A percentile compares a stretch with the other conserved stretches of the same genome.
phyloP scores from a whole-genome alignment of 37 sponge, comb jelly and placozoan species.

The Haliclona indistincta region DNA sequence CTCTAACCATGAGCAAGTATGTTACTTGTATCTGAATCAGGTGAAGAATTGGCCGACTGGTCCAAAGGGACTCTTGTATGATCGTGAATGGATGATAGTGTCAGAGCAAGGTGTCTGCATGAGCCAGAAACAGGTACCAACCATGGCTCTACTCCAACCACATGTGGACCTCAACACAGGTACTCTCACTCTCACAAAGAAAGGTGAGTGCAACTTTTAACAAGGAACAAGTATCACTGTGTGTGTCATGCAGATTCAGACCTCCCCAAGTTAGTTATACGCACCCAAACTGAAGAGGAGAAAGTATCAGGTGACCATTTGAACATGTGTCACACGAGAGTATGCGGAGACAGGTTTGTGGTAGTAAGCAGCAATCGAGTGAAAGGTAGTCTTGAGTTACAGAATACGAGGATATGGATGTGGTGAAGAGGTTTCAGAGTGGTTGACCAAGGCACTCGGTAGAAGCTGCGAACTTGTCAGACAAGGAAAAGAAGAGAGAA shows the following conservation, averaged over 20 bases:
- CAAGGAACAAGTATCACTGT: neutral
- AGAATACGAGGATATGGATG: conserved; percentile 71
- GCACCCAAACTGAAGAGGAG: neutral
- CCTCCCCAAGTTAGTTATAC: neutral
- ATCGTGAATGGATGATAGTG: conserved; percentile 87
- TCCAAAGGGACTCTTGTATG: conserved; percentile 73
- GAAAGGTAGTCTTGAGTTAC: too few species aligned
- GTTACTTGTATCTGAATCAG: conserved; percentile 17
- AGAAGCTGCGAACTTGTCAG: conserved; percentile 63
- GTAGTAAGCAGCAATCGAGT: neutral
- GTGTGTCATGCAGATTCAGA: neutral
- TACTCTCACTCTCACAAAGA: conserved; percentile 38
- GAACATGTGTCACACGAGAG: conserved; percentile 22
- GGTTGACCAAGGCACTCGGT: conserved; percentile 59
- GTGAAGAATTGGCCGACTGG: conserved; percentile 78
- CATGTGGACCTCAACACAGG: conserved; percentile 46
- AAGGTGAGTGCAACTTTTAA: conserved; percentile 1
- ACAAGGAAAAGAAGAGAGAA: conserved; percentile 37
- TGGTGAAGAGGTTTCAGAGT: conserved; percentile 65
- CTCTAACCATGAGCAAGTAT: too few species aligned
- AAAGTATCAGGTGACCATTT: neutral
- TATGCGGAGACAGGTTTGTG: conserved; percentile 56
- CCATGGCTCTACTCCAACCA: conserved; percentile 61
- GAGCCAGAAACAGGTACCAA: conserved; percentile 79
- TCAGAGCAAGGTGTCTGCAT: conserved; percentile 39